A percentile compares a stretch with the other conserved stretches of the same genome.
These are phyloP conservation scores for Acronicta alni DNA, from an alignment of 2,888 invertebrate species.

Conservation along the genomic window DNA sequence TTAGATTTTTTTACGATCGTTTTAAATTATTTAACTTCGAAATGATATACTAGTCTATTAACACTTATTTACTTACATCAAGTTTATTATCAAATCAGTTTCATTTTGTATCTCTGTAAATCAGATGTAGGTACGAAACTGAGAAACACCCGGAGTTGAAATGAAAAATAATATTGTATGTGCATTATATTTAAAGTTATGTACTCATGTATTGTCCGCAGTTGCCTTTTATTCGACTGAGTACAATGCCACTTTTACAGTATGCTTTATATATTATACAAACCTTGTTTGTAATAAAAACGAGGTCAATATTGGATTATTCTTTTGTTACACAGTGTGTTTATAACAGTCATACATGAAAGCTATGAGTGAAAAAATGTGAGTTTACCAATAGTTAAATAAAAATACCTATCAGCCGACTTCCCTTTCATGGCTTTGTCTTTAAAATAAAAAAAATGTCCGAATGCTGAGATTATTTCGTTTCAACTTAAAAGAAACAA, in stretches of 20 bases:
- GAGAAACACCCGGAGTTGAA: background rate
- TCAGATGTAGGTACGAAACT: background rate
- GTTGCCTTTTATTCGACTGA: conserved; percentile 32
- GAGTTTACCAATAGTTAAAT: too few species aligned
- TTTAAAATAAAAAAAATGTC: too few species aligned
- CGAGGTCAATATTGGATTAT: conserved; percentile 43
- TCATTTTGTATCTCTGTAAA: conserved; percentile 3
- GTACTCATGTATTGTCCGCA: conserved; percentile 26
- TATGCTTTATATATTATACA: conserved; percentile 25
- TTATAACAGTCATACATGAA: conserved; percentile 26
- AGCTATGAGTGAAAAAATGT: background rate
- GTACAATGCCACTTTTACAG: conserved; percentile 27
- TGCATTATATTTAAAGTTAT: conserved; percentile 21
- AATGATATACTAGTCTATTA: too few species aligned
- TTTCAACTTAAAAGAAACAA: too few species aligned
- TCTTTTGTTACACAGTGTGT: conserved; percentile 26
- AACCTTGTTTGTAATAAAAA: conserved; percentile 34
- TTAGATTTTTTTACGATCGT: too few species aligned
- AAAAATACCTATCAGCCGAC: too few species aligned
- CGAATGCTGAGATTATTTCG: too few species aligned
- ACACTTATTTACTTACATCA: background rate
- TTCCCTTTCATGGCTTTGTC: too few species aligned
- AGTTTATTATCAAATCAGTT: background rate
- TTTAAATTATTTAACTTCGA: too few species aligned
- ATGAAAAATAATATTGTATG: conserved; percentile 18